phyloP scores from a whole-genome alignment of 2,797 vertebrate genomes.

The Poecilia velifera region DNA sequence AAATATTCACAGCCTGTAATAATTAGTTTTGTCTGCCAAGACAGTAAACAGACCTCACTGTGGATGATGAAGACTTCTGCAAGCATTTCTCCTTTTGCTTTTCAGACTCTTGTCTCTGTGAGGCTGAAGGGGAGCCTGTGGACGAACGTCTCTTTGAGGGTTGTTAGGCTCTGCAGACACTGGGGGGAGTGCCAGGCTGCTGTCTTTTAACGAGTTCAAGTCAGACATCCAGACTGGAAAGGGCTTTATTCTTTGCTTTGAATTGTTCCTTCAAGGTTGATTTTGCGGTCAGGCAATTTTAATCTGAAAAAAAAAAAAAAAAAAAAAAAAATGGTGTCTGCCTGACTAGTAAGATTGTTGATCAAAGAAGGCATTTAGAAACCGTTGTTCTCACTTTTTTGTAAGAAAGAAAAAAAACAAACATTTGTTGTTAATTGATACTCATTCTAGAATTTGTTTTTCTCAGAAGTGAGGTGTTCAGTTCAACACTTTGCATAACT shows the following conservation, averaged over 20 bases:
- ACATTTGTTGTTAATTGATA: background rate
- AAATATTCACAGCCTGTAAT: background rate
- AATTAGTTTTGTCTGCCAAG: background rate
- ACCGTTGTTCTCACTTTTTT: background rate
- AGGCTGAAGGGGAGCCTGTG: conserved; percentile 36
- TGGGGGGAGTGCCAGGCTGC: conserved; percentile 67
- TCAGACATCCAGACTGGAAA: background rate
- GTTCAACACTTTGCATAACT: background rate
- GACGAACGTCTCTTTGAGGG: conserved; percentile 28
- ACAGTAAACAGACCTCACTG: background rate
- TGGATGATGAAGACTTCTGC: background rate
- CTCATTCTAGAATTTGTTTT: background rate
- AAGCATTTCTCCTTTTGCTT: conserved; percentile 17
- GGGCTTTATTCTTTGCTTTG: background rate
- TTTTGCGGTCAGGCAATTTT: background rate
- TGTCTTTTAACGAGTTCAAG: background rate
- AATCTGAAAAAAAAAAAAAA: background rate
- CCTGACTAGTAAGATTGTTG: background rate
- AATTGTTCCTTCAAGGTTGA: background rate
- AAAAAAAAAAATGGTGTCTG: background rate
- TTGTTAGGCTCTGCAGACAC: conserved; percentile 53
- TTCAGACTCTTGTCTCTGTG: conserved; percentile 38
- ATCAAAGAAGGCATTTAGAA: background rate
- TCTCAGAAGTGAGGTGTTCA: background rate
- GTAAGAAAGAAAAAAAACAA: background rate